Evolutionary conservation across 2,797 vertebrate genomes (phyloP), one percentile per base, ranked within the genome.

Genomic region (Semotilus atromaculatus): DNA sequence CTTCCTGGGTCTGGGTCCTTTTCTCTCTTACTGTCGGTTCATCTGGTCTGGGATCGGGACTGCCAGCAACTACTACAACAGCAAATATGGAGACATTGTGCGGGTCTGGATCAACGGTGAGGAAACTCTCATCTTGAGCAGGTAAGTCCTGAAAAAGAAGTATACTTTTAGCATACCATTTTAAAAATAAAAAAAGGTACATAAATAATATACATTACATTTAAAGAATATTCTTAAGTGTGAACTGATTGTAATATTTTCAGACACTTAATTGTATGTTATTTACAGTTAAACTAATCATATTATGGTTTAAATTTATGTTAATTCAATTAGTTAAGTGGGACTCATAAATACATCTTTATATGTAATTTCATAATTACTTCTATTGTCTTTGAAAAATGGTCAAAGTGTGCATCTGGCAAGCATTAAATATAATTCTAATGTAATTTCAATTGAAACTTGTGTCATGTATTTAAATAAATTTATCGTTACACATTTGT

Each of bases 91-190:
- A 68, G 97, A 98, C 85, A 96, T 98, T 9, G 96, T 96, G 51
- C 93, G 97, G 90, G 98, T 99, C 53, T 99, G 98, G 98, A 97
- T 99, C 89, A 90, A 95, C 5, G 97, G 98, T 18, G 97, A 98
- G 90, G 97, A 99, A 91, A 99, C 98, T 0, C 95, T 98, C 67
- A 93, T 99, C 74, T 95, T 99, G 84, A 98, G 98, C 97, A 97
- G 97, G 98, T 98, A 90, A 43, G 92, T n/a, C 72, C 72, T 7
- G 19, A 45, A 72, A 72, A 48, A 31, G n/a, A 48, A 26, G 36
- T 18, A 3, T 1, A 76, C 53, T 26, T 26, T 62, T 21, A 19
- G 36, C 16, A 62, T 43, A 11, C 16, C 9, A 40, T 60, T 45
- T 5, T 48, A 45, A 48, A n/a, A n/a, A n/a, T n/a, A n/a, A n/a